Evolutionary conservation across 2,888 invertebrate species (phyloP), one percentile per base, ranked within the genome.

Genomic region (Catocala sponsa): DNA sequence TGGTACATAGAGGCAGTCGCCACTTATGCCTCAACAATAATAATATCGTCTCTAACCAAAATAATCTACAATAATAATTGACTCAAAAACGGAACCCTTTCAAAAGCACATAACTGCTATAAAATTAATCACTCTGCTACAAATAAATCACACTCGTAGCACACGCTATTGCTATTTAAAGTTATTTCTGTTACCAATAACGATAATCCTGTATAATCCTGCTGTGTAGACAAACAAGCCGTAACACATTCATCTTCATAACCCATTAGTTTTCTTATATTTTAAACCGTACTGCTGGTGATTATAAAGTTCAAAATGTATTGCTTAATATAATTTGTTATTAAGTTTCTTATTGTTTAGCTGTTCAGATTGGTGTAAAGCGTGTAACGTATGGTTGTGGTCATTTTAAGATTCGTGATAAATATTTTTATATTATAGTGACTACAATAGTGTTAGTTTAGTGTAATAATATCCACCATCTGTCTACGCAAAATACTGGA

Each of bases 161-260:
- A 54, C 62, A 58, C 63, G 54, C 13, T 53, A 54, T 13, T 59
- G 65, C 63, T 52, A 71, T 71, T 74, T 71, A 63, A 35, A 74
- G 63, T 61, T 79, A 75, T 68, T 65, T 68, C 53, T 60, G 65
- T 57, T 55, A 43, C 53, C 46, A 47, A 59, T 71, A 64, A 72
- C 63, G 58, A 63, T 68, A 59, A 74, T 75, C 63, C 42, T 60
- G 55, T 71, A 78, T 72, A 66, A 59, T 61, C 51, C 43, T 46
- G 4, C 53, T 59, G 46, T 70, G 33, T 38, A 4, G 25, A 63
- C 65, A 59, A 65, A 69, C 75, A 74, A 65, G 61, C 59, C 33
- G 58, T 55, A 38, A 42, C 43, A 44, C 62, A 67, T 74, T 64
- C 33, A 52, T 64, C 54, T 62, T 63, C 43, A 9, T 55, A 54